Conservation (phyloP, 2,113 vertebrate species). For the Oncorhynchus gorbuscha region DNA sequence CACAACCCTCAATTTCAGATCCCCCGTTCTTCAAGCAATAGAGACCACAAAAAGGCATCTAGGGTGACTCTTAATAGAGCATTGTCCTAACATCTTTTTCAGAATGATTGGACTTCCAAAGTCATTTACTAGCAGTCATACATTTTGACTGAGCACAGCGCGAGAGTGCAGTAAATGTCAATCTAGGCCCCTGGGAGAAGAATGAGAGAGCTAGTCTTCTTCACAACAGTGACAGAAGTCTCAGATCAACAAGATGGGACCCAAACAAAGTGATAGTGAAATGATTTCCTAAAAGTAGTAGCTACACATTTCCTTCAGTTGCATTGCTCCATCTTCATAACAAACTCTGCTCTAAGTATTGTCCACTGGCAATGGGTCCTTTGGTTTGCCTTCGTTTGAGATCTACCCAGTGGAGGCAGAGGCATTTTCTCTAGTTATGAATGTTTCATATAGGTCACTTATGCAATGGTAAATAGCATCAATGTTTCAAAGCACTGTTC, state of each 20-base stretch:
- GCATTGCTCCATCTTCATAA: not conserved
- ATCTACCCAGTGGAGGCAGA: not conserved
- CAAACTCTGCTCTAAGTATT: not conserved
- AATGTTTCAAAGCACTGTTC: slow-evolving; percentile 13
- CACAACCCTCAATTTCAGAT: slow-evolving; percentile 41
- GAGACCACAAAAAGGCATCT: slow-evolving; percentile 24
- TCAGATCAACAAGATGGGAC: not conserved
- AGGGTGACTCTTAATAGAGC: not conserved
- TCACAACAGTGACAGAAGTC: not conserved
- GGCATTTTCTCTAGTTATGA: slow-evolving; percentile 12
- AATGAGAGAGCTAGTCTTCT: not conserved
- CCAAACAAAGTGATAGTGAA: not conserved
- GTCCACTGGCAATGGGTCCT: not conserved
- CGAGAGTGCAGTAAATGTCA: slow-evolving; percentile 23
- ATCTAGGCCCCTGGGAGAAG: not conserved
- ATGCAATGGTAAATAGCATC: slow-evolving; percentile 6
- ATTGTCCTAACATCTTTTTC: slow-evolving; percentile 3
- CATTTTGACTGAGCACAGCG: slow-evolving; percentile 17
- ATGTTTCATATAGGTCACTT: slow-evolving; percentile 16
- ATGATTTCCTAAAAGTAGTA: not conserved
- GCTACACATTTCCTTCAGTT: not conserved
- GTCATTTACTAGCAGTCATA: slow-evolving; percentile 24
- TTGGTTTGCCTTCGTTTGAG: no score
- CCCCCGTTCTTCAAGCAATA: slow-evolving; percentile 29
- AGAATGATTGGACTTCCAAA: slow-evolving; percentile 15